Conservation (phyloP, 2,888 invertebrate genomes). For the Elaeidobius kamerunicus region DNA sequence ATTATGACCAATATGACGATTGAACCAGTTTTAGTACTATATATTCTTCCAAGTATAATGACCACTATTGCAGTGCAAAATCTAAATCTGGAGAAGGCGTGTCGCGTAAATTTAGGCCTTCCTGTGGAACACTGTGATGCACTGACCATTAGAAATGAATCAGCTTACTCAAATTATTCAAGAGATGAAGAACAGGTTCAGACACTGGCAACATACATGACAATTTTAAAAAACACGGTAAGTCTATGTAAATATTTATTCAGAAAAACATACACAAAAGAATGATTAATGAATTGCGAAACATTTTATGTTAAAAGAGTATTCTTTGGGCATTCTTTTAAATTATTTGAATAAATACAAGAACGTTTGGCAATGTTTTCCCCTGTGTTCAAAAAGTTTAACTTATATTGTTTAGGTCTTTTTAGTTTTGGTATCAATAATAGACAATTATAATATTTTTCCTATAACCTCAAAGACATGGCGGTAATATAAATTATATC, state of each 20-base stretch:
- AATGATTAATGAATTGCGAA: too few relatives aligned
- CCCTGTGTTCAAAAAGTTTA: too few relatives aligned
- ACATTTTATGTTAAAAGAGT: too few relatives aligned
- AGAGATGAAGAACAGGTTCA: constrained; percentile 49
- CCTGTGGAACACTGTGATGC: constrained; percentile 70
- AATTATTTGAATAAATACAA: too few relatives aligned
- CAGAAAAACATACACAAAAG: neutral
- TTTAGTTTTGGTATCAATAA: too few relatives aligned
- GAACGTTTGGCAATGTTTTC: too few relatives aligned
- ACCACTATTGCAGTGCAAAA: constrained; percentile 75
- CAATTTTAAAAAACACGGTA: constrained; percentile 56
- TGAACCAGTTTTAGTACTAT: constrained; percentile 67
- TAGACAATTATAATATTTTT: too few relatives aligned
- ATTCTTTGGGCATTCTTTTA: too few relatives aligned
- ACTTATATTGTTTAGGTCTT: too few relatives aligned
- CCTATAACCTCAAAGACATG: too few relatives aligned
- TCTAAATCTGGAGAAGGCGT: constrained; percentile 78
- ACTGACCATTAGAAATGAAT: constrained; percentile 64
- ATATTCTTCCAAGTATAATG: constrained; percentile 56
- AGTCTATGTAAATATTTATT: neutral
- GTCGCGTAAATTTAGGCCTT: constrained; percentile 71
- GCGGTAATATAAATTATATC: too few relatives aligned
- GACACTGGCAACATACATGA: constrained; percentile 46
- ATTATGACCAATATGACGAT: constrained; percentile 64
- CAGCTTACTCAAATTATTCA: constrained; percentile 57